Evolutionary conservation across 2,888 invertebrate genomes (phyloP), one percentile per base, ranked within the genome.

Genomic region (Fragum fragum): DNA sequence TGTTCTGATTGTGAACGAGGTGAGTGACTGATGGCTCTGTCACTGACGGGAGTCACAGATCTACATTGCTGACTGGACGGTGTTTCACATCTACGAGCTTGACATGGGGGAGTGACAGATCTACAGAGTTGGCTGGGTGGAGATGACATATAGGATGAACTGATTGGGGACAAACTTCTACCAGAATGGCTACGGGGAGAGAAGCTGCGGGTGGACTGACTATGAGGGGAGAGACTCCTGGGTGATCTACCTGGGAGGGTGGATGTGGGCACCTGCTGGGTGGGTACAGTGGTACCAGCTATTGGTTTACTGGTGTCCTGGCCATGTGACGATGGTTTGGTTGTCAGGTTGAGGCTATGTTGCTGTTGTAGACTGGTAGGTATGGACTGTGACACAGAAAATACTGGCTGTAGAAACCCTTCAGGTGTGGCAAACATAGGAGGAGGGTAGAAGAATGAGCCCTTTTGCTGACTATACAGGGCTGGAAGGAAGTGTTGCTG

Each of bases 401-500:
- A 87, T 69, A 87, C 70, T 14, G 87, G 83, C 66, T 85, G 83
- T 6, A 87, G 74, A 59, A 87, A 84, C 1, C 80, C 83, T 18
- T 81, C 81, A 18, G 84, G 74, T 29, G 82, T 68, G 16, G 82
- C 84, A 76, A 83, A 83, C 76, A 87, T 57, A n/a, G 88, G 87
- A 36, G 91, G 89, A 9, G 90, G 85, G 70, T 88, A 90, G 76
- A 84, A 90, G 71, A 87, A 89, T n/a, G 87, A 75, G 29, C 88
- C 89, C 52, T 85, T 85, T 68, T 85, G 85, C 39, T 73, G 79
- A 32, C 69, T 72, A 53, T 75, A 85, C 9, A 78, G 76, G 69
- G 76, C 75, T 39, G 73, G 55, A 39, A 85, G 61, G 55, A 80
- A 81, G 63, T 80, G 72, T 74, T 85, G 76, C 82, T 88, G 79